Evolutionary conservation across 2,113 vertebrate genomes (phyloP).

Genomic region (Ailuropoda melanoleuca): DNA sequence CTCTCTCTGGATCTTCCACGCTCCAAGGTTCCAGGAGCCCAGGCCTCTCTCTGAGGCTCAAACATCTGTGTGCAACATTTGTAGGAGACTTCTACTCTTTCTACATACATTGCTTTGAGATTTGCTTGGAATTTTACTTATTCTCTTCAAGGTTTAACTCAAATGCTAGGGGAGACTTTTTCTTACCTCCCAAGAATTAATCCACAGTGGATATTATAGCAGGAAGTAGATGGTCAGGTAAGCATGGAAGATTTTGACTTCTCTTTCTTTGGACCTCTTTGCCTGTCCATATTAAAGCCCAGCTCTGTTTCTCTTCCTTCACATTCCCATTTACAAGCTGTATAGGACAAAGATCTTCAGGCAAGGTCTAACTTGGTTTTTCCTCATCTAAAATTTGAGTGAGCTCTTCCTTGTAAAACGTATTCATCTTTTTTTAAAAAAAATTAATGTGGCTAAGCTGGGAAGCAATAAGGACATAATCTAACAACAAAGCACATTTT

Average conservation of each 20-base stretch:
- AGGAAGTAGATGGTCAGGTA: not conserved
- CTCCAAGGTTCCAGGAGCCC: not conserved
- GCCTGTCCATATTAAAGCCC: not conserved
- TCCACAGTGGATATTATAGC: not conserved
- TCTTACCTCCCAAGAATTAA: not conserved
- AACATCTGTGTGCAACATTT: not conserved
- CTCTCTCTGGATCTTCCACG: not conserved
- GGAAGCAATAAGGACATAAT: not conserved
- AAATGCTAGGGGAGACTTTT: not conserved
- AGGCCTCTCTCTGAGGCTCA: not conserved
- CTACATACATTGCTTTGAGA: not conserved
- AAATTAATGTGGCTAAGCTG: not conserved
- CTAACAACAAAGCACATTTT: not conserved
- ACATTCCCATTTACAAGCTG: not conserved
- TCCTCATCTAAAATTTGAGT: not conserved
- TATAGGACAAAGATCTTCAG: not conserved
- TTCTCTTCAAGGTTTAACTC: not conserved
- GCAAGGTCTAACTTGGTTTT: not conserved
- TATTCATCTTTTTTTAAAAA: not conserved
- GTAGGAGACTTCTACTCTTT: not conserved
- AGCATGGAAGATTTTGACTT: not conserved
- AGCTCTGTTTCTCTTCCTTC: not conserved
- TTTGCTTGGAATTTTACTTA: constrained; percentile 16
- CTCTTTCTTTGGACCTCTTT: not conserved
- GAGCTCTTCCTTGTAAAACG: not conserved